A percentile compares a stretch with the other conserved stretches of the same genome.
Conservation (phyloP, 2,113 vertebrate species). For the Oophaga pumilio region DNA sequence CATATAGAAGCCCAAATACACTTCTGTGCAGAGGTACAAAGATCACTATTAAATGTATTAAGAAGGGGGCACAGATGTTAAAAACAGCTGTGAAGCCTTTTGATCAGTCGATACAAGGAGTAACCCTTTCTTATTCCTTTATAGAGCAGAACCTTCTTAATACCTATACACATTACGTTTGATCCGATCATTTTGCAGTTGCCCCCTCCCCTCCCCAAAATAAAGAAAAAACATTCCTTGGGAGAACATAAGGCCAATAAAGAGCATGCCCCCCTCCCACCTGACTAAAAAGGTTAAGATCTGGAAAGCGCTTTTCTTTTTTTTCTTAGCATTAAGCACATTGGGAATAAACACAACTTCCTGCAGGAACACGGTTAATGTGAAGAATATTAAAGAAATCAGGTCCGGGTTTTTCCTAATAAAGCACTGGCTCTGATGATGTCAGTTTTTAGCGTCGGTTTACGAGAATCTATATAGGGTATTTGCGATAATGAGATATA, state of each 20-base stretch:
- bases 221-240: constrained; percentile 32
- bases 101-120: constrained; percentile 54
- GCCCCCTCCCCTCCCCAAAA: constrained; percentile 33
- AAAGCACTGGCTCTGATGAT: neutral
- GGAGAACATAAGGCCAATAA: constrained; percentile 21
- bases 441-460: neutral
- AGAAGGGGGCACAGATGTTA: constrained; percentile 58
- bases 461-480: constrained; percentile 8
- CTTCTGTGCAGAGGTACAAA: constrained; percentile 56
- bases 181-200: constrained; percentile 53
- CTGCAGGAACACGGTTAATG: constrained; percentile 12
- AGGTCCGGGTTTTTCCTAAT: neutral
- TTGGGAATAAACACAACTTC: neutral
- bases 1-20: constrained; percentile 50
- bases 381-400: neutral
- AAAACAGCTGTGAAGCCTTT: constrained; percentile 57
- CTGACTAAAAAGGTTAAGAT: neutral
- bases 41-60: constrained; percentile 59
- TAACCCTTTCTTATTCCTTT: constrained; percentile 49
- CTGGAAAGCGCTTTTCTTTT: constrained; percentile 30
- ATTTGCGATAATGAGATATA: constrained; percentile 20
- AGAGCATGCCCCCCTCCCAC: neutral
- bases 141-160: constrained; percentile 49
- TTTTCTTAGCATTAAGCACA: neutral
- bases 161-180: constrained; percentile 55